Base-by-base conservation (phyloP, 2,113 vertebrate genomes). In the Cyanocitta stelleri region DNA sequence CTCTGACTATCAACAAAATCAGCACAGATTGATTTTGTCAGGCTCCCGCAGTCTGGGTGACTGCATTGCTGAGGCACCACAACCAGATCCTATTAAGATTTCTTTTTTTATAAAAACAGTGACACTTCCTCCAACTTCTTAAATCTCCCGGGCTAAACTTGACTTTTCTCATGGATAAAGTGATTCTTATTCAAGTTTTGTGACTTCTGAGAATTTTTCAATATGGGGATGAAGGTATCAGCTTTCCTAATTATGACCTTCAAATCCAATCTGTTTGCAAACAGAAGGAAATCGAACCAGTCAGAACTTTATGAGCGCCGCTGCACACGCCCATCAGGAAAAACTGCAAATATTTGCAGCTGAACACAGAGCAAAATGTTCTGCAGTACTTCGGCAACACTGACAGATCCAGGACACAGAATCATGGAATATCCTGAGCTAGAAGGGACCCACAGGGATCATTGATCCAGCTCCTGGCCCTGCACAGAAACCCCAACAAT, bases 291-390 rank as follows among this genome's bases (percentile, higher is more conserved):
- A 78, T 46, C 63, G 82, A 66, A 35, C 8, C 37, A 46, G 62
- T n/a, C 69, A 54, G 6, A 33, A 17, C 44, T 17, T 44, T 22
- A 30, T 62, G 41, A 77, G 35, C 0, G 0, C n/a, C 0, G 9
- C 66, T 27, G n/a, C 37, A 15, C 0, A 0, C 8, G 32, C 51
- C 74, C 3, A 4, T n/a, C 78, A 91, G 74, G 37, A 32, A 64
- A 76, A 86, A 46, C 7, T 19, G 63, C 51, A 54, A 94, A 62
- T 62, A 71, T 79, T 72, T 90, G 76, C 48, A 51, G 48, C 54
- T 78, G 63, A 79, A 71, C 56, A 52, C 49, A 51, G n/a, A 82
- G 66, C 55, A 84, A 82, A 91, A 37, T 32, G 35, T 54, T 41
- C 78, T 74, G 33, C 49, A 63, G 32, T 27, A 3, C 27, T 68